A percentile compares a stretch with the other conserved stretches of the same genome.
Conservation (phyloP, 1,140 invertebrate genomes). For the Yoshiicerus persimilis region DNA sequence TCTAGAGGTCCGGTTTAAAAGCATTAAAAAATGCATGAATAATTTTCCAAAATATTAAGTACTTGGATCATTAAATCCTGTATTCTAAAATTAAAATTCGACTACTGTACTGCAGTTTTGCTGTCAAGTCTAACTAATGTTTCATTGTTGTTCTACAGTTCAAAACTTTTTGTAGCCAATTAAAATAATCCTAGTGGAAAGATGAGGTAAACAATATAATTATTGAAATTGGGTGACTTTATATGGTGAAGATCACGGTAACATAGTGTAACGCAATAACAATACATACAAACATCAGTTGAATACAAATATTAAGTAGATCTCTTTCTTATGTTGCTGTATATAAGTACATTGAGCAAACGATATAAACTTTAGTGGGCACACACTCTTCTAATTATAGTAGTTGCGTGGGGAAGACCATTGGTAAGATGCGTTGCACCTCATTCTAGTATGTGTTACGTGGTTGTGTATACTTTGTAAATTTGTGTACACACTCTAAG, state of each 20-base stretch:
- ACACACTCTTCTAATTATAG: neutral
- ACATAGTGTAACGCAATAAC: neutral
- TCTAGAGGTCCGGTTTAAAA: too few relatives aligned
- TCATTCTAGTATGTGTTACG: neutral
- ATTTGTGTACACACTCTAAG: neutral
- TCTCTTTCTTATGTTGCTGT: neutral
- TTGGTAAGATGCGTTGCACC: neutral
- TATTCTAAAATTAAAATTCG: too few relatives aligned
- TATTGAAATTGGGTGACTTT: neutral
- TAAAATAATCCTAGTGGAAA: neutral
- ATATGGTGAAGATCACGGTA: neutral
- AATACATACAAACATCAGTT: neutral
- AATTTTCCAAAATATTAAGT: too few relatives aligned
- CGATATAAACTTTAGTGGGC: neutral
- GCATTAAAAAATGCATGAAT: too few relatives aligned
- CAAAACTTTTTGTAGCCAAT: neutral
- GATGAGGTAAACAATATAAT: neutral
- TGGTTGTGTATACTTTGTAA: neutral
- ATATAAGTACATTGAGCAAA: neutral
- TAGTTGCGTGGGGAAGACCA: neutral
- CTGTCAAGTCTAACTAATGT: too few relatives aligned
- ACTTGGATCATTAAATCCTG: too few relatives aligned
- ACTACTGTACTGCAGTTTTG: too few relatives aligned
- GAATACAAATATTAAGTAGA: neutral
- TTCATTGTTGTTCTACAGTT: too few relatives aligned